Conservation (phyloP, 2,113 vertebrate species). For the Pyrgilauda ruficollis region DNA sequence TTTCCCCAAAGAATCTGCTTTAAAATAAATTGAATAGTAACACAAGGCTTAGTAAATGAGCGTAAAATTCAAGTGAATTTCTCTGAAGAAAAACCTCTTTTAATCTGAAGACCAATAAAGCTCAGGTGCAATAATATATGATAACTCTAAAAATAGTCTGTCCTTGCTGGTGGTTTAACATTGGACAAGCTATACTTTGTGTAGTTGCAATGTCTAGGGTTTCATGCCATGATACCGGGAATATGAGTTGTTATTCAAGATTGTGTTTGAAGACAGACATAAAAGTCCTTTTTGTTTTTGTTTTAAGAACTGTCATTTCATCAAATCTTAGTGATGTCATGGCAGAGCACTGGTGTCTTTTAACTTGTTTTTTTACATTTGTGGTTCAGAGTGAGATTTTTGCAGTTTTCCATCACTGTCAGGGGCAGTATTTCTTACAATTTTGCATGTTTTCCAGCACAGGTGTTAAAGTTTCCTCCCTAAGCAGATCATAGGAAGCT, state of each 20-base stretch:
- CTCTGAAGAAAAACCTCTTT: constrained; percentile 70
- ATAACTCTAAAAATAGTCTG: constrained; percentile 75
- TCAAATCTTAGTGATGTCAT: not conserved
- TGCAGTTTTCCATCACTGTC: not conserved
- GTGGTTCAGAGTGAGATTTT: not conserved
- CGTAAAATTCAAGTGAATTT: constrained; percentile 72
- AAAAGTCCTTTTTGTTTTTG: not conserved
- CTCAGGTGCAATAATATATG: constrained; percentile 60
- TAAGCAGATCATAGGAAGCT: not conserved
- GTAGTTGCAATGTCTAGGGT: constrained; percentile 17
- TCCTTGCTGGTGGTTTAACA: constrained; percentile 65
- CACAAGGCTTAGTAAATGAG: constrained; percentile 70
- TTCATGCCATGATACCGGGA: not conserved
- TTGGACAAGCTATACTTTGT: constrained; percentile 32
- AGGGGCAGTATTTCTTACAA: not conserved
- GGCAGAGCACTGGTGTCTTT: not conserved
- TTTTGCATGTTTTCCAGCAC: not conserved
- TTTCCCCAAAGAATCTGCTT: constrained; percentile 74
- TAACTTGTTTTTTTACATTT: not conserved
- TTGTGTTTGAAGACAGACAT: not conserved
- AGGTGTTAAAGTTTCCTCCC: not conserved
- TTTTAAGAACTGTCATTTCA: not conserved
- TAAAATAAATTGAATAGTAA: constrained; percentile 77
- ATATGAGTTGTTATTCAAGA: not conserved
- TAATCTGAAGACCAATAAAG: constrained; percentile 76